Base-by-base conservation (phyloP, 1,140 invertebrate genomes). In the Euwallacea similis region DNA sequence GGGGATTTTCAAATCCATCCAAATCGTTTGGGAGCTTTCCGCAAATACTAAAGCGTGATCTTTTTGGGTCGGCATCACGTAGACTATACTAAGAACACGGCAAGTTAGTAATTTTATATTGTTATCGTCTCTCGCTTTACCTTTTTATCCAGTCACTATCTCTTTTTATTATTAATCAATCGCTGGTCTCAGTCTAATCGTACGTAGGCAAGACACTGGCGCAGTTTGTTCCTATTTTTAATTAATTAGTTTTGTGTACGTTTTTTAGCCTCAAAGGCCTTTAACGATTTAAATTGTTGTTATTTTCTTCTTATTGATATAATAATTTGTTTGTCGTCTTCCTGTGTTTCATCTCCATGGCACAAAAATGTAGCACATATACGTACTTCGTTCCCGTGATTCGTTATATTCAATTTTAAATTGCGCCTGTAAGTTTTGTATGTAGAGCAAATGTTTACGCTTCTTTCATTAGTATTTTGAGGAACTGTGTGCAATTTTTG, bases 341-440 rank as follows among this genome's bases (percentile, higher is more conserved):
- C 77, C 77, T 79, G 73, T 72, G 71, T 73, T 72, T 66, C 71
- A 75, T 78, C 75, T 78, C 76, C 65, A 71, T 69, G 74, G 75
- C 76, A 78, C 76, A 76, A 76, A 74, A 54, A 41, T 74, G 71
- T 75, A 75, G 73, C 71, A 63, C 65, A 61, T 47, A 8, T 55
- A 65, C 56, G 61, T 71, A 65, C 62, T 46, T 63, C 58, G 58
- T 72, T 71, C 69, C 43, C 61, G 66, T 72, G 11, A 53, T 69
- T 2, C 21, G 47, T 53, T 62, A 11, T 50, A 21, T 56, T 56
- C 54, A 16, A 42, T 10, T 61, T 61, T 13, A 15, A 65, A 65
- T 44, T 33, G 21, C 21, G 21, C 21, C 21, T 33, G 47, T 72
- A 61, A 68, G 50, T 55, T 66, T 72, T 73, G 74, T 72, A 75